A percentile compares a stretch with the other conserved stretches of the same genome.
phyloP scores from a whole-genome alignment of 2,797 vertebrate genomes.

The Gorsachius magnificus region DNA sequence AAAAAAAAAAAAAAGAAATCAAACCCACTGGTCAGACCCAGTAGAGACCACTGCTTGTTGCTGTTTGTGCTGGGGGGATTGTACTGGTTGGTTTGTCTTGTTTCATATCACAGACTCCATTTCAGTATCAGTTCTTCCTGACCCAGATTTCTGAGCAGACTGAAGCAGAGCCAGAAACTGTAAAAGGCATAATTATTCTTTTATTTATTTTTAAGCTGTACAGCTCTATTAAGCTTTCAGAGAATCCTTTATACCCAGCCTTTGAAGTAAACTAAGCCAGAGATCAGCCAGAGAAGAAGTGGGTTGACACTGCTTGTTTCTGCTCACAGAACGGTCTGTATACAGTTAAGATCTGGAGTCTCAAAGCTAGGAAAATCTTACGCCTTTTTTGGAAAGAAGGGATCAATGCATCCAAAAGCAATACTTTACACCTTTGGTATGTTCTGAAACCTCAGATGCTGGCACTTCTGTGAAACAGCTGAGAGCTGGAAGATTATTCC shows the following conservation, averaged over 20 bases:
- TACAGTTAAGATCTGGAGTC: neutral
- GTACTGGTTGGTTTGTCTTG: slow-evolving; percentile 20
- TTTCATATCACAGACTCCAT: slow-evolving; percentile 23
- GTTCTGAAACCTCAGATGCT: slow-evolving; percentile 45
- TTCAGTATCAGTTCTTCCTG: slow-evolving; percentile 31
- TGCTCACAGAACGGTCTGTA: neutral
- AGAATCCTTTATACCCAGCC: slow-evolving; percentile 37
- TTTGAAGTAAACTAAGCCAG: slow-evolving; percentile 62
- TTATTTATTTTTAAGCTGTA: slow-evolving; percentile 59
- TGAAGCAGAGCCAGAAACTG: slow-evolving; percentile 35
- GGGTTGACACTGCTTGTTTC: neutral
- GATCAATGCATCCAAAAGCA: slow-evolving; percentile 13
- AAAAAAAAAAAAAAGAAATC: neutral
- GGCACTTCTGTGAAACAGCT: slow-evolving; percentile 24
- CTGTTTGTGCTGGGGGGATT: neutral
- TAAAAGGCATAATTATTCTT: slow-evolving; percentile 62
- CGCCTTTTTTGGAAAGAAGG: neutral
- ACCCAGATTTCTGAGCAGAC: slow-evolving; percentile 47
- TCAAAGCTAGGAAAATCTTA: slow-evolving; percentile 9
- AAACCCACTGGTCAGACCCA: neutral
- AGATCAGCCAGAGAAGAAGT: slow-evolving; percentile 37
- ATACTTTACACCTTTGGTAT: slow-evolving; percentile 33
- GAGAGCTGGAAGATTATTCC: slow-evolving; percentile 44
- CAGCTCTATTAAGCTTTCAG: slow-evolving; percentile 55
- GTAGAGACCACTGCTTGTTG: neutral